Evolutionary conservation across 2,888 invertebrate genomes (phyloP).

Genomic region (Erpobdella octoculata): DNA sequence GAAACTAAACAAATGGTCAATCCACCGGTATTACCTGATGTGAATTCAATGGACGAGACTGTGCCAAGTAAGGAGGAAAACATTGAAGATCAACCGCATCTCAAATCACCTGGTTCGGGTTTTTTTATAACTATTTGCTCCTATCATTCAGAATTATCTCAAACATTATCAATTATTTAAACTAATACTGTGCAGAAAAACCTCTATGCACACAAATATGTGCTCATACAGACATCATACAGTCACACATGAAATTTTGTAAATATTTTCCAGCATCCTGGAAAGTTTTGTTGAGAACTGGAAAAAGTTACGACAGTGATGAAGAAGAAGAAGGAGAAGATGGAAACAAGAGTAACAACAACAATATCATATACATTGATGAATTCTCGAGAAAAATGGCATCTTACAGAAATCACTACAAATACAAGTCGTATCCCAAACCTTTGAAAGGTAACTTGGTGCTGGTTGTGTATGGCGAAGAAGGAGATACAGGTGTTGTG

Average conservation of each 20-base stretch:
- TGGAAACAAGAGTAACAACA: conserved; percentile 8
- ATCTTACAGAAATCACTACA: not conserved
- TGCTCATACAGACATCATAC: too few species aligned
- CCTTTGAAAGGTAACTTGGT: not conserved
- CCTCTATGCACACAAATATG: too few species aligned
- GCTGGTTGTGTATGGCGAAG: not conserved
- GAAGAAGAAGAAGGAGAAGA: not conserved
- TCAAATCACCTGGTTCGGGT: too few species aligned
- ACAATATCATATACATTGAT: not conserved
- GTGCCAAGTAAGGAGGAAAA: too few species aligned
- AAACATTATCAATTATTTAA: too few species aligned
- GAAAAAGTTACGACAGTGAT: not conserved
- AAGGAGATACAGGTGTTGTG: not conserved
- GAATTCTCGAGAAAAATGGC: not conserved
- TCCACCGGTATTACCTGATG: too few species aligned
- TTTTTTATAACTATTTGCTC: too few species aligned
- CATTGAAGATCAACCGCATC: too few species aligned
- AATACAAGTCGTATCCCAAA: not conserved
- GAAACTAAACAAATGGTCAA: not conserved
- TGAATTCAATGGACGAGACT: too few species aligned
- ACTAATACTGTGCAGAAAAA: too few species aligned
- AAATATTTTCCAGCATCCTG: not conserved
- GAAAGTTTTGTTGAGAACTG: not conserved
- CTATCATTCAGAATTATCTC: too few species aligned
- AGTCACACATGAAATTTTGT: too few species aligned